Evolutionary conservation across 2,113 vertebrate genomes (phyloP).

Genomic region (Xiphias gladius): DNA sequence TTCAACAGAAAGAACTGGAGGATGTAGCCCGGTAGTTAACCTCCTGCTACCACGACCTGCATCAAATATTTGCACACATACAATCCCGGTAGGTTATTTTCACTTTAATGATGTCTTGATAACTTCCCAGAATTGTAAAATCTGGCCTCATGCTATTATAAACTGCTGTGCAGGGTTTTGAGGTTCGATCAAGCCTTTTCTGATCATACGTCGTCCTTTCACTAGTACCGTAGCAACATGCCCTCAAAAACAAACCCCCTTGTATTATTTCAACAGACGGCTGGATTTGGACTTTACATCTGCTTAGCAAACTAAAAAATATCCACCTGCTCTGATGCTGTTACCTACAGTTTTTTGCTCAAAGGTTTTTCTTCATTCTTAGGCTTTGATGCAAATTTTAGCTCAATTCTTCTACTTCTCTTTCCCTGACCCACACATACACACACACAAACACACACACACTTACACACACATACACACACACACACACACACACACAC

Average conservation of each 20-base stretch:
- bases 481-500: no score
- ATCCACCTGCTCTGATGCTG: slow-evolving; percentile 19
- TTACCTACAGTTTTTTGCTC: slow-evolving; percentile 4
- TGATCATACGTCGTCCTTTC: slow-evolving; percentile 16
- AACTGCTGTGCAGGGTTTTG: not conserved
- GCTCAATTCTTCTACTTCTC: not conserved
- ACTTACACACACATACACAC: no score
- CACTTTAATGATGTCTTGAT: not conserved
- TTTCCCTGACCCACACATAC: slow-evolving; percentile 4
- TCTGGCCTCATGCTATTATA: not conserved
- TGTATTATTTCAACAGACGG: not conserved
- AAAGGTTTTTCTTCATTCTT: slow-evolving; percentile 7
- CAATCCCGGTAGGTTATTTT: not conserved
- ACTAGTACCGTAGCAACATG: not conserved
- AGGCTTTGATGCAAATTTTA: slow-evolving; percentile 31
- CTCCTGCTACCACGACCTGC: no score
- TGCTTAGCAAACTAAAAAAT: slow-evolving; percentile 21
- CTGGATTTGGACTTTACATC: not conserved
- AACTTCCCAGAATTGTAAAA: not conserved
- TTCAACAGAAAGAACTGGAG: not conserved
- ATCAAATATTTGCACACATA: not conserved
- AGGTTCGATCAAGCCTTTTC: slow-evolving; percentile 9
- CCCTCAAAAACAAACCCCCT: no score
- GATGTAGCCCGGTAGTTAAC: no score
- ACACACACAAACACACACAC: no score